Base-by-base conservation (phyloP, 2,888 invertebrate genomes). In the Plagodis pulveraria region DNA sequence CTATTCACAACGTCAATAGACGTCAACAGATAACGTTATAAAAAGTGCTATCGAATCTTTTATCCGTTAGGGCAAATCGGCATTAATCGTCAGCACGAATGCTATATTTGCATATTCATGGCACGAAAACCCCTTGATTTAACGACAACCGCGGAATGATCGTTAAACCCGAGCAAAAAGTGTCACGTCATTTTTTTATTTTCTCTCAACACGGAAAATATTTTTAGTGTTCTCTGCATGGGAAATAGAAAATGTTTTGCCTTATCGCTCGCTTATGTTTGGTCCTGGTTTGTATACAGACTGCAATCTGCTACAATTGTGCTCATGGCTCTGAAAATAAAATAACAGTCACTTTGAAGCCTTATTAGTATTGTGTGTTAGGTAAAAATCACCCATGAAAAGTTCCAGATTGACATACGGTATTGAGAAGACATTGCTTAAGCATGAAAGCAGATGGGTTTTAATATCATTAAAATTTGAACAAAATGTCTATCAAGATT, bases 71-170 rank as follows among this genome's bases (percentile, higher is more conserved):
- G 71, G 77, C 72, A 79, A 79, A 84, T 82, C 76, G 74, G 66
- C 74, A 79, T 80, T 80, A 80, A 82, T 83, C 78, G 81, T 74
- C 75, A 73, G 70, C 75, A 75, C 76, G 74, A 80, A 79, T 80
- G 77, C 76, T 70, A 71, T 77, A 83, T 86, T 83, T 86, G 84
- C 86, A 87, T 86, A 86, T 86, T 86, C 85, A 85, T 83, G 78
- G 75, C 79, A 78, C 76, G 76, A 71, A 77, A 75, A 73, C 77
- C 79, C 80, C 77, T 77, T 79, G 80, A 79, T 84, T 81, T 81
- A 81, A 83, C 77, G 82, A 80, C 83, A 78, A 74, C 78, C 79
- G 67, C 74, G 70, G 72, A 73, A 77, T 80, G 76, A 81, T 85
- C 81, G 81, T 80, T 82, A 78, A 80, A 74, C 72, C 76, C 70